phyloP scores from a whole-genome alignment of 2,888 invertebrate genomes.

The Rotaria socialis region DNA sequence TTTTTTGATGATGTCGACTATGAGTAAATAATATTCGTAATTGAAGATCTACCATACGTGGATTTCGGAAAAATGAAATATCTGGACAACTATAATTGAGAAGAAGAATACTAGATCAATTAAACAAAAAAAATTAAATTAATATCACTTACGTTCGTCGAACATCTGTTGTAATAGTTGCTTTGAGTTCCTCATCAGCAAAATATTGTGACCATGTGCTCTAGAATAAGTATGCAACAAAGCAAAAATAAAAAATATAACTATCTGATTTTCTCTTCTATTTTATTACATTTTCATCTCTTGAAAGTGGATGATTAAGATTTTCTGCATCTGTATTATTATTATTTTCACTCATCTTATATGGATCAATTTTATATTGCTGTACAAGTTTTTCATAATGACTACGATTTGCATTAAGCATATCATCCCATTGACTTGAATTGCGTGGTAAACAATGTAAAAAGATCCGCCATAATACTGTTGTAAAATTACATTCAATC shows the following conservation, averaged over 20 bases:
- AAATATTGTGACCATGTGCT: conserved; percentile 18
- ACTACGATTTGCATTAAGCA: not conserved
- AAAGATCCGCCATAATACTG: not conserved
- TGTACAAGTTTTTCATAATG: conserved; percentile 14
- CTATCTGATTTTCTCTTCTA: not conserved
- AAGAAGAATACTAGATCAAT: not conserved
- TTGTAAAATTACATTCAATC: not conserved
- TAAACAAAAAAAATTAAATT: not conserved
- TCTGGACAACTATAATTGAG: not conserved
- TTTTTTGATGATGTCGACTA: conserved; percentile 25
- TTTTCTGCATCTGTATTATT: not conserved
- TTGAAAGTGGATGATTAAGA: conserved; percentile 6
- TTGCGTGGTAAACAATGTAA: conserved; percentile 30
- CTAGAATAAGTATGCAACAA: not conserved
- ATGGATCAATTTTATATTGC: conserved; percentile 27
- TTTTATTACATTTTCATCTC: not conserved
- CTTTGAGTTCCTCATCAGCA: conserved; percentile 1
- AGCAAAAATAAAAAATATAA: not conserved
- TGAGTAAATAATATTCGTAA: conserved; percentile 18
- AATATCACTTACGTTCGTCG: not conserved
- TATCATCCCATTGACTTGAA: not conserved
- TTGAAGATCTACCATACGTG: not conserved
- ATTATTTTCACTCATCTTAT: not conserved
- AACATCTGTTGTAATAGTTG: conserved; percentile 5
- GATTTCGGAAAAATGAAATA: conserved; percentile 4